Percentiles rank a stretch among this genome's conserved stretches.
Conservation (phyloP, 92 coral and sea anemone species). For the Paramuricea clavata region DNA sequence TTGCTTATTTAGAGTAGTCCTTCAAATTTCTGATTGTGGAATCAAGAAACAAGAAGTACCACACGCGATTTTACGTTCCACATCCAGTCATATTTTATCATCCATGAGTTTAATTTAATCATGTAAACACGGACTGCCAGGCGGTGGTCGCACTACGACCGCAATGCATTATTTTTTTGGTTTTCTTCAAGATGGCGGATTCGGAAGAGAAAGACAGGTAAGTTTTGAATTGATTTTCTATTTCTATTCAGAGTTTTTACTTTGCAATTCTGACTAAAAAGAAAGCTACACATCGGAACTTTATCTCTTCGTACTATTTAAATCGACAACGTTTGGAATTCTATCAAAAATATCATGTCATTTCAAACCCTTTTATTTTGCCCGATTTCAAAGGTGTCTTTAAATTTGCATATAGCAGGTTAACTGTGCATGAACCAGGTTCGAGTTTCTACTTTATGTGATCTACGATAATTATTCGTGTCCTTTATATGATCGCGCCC, state of each 20-base stretch:
- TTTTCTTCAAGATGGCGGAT: conserved; percentile 46
- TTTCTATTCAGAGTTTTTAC: background rate
- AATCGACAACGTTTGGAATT: no score
- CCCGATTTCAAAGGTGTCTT: background rate
- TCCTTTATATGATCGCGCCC: background rate
- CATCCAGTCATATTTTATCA: no score
- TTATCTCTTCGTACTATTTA: no score
- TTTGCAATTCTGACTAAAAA: background rate
- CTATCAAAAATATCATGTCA: no score
- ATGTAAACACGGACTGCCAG: no score
- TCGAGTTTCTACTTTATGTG: background rate
- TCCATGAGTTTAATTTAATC: no score
- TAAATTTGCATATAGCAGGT: background rate
- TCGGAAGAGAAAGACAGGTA: background rate
- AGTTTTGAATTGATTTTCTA: background rate
- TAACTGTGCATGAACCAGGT: background rate
- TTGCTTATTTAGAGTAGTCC: no score
- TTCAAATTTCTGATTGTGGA: no score
- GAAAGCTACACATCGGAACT: background rate
- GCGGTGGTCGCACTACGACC: no score
- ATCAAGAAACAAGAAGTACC: no score
- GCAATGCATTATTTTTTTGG: conserved; percentile 32
- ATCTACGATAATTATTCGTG: background rate
- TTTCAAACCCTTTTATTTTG: background rate
- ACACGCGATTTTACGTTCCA: no score